phyloP scores from a whole-genome alignment of 2,888 invertebrate genomes.

The Prosopocoilus inquinatus region DNA sequence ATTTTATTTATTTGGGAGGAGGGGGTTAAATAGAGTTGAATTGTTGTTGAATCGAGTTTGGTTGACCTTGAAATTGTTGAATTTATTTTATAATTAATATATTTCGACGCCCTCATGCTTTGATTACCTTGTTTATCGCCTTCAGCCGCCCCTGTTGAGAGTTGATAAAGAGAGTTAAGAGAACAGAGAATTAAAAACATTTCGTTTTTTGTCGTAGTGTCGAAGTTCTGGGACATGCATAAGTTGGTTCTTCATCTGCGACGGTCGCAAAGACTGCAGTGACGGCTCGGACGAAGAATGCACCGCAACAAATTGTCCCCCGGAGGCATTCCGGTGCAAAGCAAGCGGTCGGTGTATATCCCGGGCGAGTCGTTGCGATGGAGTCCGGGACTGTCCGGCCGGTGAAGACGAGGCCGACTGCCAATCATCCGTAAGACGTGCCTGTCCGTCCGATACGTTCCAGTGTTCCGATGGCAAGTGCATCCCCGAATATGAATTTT shows the following conservation, averaged over 20 bases:
- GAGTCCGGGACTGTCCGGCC: slow-evolving; percentile 71
- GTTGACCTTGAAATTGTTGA: too few species aligned
- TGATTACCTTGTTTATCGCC: too few species aligned
- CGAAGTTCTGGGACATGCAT: slow-evolving; percentile 82
- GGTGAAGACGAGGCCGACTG: slow-evolving; percentile 75
- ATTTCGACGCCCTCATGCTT: too few species aligned
- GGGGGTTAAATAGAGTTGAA: too few species aligned
- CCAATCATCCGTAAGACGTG: slow-evolving; percentile 44
- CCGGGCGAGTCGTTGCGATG: slow-evolving; percentile 78
- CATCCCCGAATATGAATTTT: slow-evolving; percentile 86
- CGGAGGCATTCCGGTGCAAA: slow-evolving; percentile 70
- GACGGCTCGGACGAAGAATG: slow-evolving; percentile 89
- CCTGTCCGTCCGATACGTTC: slow-evolving; percentile 80
- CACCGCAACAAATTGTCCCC: slow-evolving; percentile 63
- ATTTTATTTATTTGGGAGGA: too few species aligned
- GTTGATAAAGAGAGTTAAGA: too few species aligned
- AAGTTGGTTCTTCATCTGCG: slow-evolving; percentile 92
- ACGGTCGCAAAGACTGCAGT: slow-evolving; percentile 78
- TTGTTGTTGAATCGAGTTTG: too few species aligned
- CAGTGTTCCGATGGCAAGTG: slow-evolving; percentile 84
- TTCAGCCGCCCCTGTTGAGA: too few species aligned
- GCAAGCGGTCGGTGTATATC: slow-evolving; percentile 73
- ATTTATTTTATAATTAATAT: too few species aligned
- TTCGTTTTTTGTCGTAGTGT: slow-evolving; percentile 59
- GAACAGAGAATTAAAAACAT: too few species aligned